Evolutionary conservation across 2,797 vertebrate species (phyloP), one percentile per base, ranked within the genome.

Genomic region (Margarornis squamiger): DNA sequence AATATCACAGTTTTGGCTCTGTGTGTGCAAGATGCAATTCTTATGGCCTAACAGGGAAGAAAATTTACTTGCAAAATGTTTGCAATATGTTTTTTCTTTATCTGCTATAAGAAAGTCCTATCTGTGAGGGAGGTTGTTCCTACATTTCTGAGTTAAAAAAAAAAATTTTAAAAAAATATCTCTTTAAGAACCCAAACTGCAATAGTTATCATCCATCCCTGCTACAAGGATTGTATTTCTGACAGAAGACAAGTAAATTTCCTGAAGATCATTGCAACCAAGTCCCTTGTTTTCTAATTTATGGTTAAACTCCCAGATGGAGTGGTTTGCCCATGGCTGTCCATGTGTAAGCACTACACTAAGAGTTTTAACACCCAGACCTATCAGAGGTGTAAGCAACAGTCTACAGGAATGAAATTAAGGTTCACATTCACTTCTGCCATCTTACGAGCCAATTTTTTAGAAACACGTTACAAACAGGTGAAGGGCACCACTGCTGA

Each of bases 361-460:
- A 74, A 49, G 5, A 43, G 24, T 54, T 52, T 66, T 58, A 61
- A 77, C 6, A 6, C 2, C 7, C 16, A 46, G 19, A 46, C 15
- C 17, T 65, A n/a, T 12, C 15, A 39, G 14, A 55, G 20, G 54
- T 9, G 5, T 43, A 2, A 77, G 7, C 45, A 81, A 24, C 27
- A 86, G 30, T 12, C 26, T 29, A n/a, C 38, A 77, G 23, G 49
- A 72, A 82, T 11, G 7, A 80, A 77, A 70, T 21, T 4, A 66
- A 73, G 32, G 63, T 7, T 38, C 17, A n/a, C 5, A 7, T 6
- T 38, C 19, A 12, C 10, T 38, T 34, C 38, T 73, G 58, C 14
- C 8, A 5, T 46, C 39, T 58, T 34, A n/a, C 3, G 19, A 82
- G 14, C 2, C 30, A 12, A 23, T 1, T 0, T 7, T 9, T 27